phyloP scores from a whole-genome alignment of 2,888 invertebrate genomes.

The Agriopis leucophaearia region DNA sequence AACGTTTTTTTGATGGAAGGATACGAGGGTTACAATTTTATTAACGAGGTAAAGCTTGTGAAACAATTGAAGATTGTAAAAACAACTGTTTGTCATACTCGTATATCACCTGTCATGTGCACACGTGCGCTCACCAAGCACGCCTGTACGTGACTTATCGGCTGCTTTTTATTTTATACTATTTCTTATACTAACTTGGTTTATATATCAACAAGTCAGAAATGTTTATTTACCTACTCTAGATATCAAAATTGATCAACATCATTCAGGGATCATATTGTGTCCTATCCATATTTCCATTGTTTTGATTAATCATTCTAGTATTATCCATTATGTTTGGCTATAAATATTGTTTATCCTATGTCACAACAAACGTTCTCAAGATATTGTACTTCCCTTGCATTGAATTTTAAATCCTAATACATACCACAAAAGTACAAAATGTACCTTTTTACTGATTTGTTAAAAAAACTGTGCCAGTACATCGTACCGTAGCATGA shows the following conservation, averaged over 20 bases:
- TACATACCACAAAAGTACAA: too few relatives aligned
- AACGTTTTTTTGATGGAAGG: too few relatives aligned
- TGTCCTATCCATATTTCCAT: neutral
- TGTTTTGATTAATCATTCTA: neutral
- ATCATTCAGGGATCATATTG: neutral
- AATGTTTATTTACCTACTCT: neutral
- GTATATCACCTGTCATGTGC: conserved; percentile 27
- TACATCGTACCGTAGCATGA: too few relatives aligned
- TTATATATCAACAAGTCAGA: neutral
- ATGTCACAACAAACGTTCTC: too few relatives aligned
- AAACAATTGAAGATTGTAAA: neutral
- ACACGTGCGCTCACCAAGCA: conserved; percentile 24
- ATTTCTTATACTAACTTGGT: conserved; percentile 2
- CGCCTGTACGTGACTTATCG: conserved; percentile 30
- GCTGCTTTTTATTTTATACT: neutral
- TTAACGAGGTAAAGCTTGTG: neutral
- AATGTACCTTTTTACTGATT: too few relatives aligned
- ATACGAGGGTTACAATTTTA: too few relatives aligned
- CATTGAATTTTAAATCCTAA: too few relatives aligned
- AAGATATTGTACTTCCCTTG: too few relatives aligned
- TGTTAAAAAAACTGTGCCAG: too few relatives aligned
- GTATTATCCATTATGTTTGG: neutral
- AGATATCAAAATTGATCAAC: neutral
- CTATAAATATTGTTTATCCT: neutral
- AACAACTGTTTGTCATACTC: neutral